Conservation (phyloP, 2,797 vertebrate species). For the Microchirus variegatus region DNA sequence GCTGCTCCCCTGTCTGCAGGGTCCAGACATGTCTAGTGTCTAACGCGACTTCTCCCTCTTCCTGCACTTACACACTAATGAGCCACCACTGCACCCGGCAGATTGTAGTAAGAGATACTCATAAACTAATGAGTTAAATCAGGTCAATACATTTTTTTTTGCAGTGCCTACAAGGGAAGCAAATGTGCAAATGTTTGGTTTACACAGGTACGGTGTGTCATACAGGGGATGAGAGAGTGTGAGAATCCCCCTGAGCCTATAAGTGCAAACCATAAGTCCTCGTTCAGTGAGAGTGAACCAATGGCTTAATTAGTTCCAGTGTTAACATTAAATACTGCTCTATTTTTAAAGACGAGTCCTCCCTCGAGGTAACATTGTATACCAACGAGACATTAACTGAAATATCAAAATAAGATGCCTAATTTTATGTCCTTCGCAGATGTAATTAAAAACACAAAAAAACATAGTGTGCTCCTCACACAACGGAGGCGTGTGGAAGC, state of each 20-base stretch:
- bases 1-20: conserved; percentile 20
- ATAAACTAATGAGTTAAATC: background rate
- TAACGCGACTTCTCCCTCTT: conserved; percentile 12
- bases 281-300: background rate
- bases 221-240: background rate
- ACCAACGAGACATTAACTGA: background rate
- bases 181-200: conserved; percentile 3
- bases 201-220: background rate
- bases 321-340: conserved; percentile 8
- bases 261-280: background rate
- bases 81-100: background rate
- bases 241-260: background rate
- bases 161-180: background rate
- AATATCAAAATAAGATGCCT: background rate
- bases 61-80: conserved; percentile 9
- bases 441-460: background rate
- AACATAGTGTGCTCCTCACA: background rate
- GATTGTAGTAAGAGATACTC: background rate
- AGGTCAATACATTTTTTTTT: background rate
- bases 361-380: conserved; percentile 7
- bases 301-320: conserved; percentile 20
- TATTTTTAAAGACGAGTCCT: conserved; percentile 21
- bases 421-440: background rate
- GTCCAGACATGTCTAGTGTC: conserved; percentile 10
- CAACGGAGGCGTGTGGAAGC: conserved; percentile 10